phyloP scores from a whole-genome alignment of 1,140 invertebrate species.

The Drosophila tristis region DNA sequence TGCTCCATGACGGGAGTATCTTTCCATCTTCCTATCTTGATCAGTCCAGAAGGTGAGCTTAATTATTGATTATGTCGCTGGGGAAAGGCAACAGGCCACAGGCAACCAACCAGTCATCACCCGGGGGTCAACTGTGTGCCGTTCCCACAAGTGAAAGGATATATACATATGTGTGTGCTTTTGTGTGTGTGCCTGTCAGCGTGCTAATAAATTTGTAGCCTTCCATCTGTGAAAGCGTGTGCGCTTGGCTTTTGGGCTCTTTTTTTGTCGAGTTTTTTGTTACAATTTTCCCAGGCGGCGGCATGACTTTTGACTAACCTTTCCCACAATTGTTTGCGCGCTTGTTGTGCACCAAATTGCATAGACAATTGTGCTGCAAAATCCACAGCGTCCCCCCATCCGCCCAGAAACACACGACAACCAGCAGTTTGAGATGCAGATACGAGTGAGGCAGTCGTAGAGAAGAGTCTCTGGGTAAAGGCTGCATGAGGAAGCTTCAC shows the following conservation, averaged over 20 bases:
- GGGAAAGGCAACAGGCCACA: conserved; percentile 38
- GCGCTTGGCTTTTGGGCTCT: conserved; percentile 19
- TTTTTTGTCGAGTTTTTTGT: conserved; percentile 20
- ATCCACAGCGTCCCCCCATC: conserved; percentile 15
- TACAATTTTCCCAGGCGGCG: conserved; percentile 59
- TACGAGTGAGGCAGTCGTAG: not conserved
- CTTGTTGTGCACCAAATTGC: conserved; percentile 66
- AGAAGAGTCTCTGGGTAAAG: too few relatives aligned
- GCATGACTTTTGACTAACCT: conserved; percentile 77
- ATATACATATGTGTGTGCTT: too few relatives aligned
- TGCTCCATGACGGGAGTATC: not conserved
- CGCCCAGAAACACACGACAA: too few relatives aligned
- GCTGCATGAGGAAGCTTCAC: too few relatives aligned
- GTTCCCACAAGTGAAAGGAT: conserved; percentile 60
- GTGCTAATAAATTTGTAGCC: conserved; percentile 44
- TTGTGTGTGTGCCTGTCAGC: conserved; percentile 7
- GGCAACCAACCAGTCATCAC: conserved; percentile 14
- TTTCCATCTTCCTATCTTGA: conserved; percentile 55
- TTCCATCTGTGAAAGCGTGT: conserved; percentile 41
- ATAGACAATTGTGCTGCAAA: conserved; percentile 64
- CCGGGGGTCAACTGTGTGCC: not conserved
- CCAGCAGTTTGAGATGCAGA: conserved; percentile 16
- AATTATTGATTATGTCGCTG: conserved; percentile 77
- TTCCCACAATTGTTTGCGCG: conserved; percentile 76
- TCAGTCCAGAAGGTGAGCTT: conserved; percentile 58